Percentiles rank a stretch among this genome's conserved stretches.
Evolutionary conservation across 2,888 invertebrate genomes (phyloP).

Genomic region (Lacanobia wlatinum): DNA sequence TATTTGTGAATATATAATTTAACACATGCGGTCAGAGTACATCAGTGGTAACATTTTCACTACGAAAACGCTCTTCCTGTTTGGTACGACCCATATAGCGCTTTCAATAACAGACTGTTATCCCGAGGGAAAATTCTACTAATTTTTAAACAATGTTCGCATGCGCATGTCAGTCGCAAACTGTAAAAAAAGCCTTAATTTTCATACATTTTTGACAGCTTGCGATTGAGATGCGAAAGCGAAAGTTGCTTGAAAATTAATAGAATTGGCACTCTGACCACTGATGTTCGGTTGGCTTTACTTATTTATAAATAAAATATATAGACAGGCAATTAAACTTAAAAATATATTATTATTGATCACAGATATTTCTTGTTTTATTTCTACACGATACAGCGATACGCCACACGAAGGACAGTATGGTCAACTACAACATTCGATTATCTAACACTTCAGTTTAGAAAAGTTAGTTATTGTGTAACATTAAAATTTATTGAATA

Average conservation of each 20-base stretch:
- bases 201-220: too few species aligned
- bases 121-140: too few species aligned
- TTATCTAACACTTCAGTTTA: background rate
- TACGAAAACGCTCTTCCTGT: background rate
- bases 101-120: background rate
- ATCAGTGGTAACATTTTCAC: background rate
- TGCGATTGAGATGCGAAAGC: too few species aligned
- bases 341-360: conserved; percentile 28
- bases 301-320: conserved; percentile 3
- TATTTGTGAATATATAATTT: too few species aligned
- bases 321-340: background rate
- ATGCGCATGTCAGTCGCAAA: too few species aligned
- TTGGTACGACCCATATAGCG: background rate
- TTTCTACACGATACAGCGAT: background rate
- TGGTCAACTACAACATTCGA: background rate
- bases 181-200: too few species aligned
- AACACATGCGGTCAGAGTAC: background rate
- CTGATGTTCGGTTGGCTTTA: background rate
- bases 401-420: background rate
- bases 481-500: background rate
- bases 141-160: too few species aligned
- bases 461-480: background rate
- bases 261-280: background rate
- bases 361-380: conserved; percentile 36
- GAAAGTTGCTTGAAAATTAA: too few species aligned